These are phyloP conservation scores for Tethya wilhelma DNA, from an alignment of 37 sponge, comb jelly and placozoan genomes.

Conservation along the genomic window DNA sequence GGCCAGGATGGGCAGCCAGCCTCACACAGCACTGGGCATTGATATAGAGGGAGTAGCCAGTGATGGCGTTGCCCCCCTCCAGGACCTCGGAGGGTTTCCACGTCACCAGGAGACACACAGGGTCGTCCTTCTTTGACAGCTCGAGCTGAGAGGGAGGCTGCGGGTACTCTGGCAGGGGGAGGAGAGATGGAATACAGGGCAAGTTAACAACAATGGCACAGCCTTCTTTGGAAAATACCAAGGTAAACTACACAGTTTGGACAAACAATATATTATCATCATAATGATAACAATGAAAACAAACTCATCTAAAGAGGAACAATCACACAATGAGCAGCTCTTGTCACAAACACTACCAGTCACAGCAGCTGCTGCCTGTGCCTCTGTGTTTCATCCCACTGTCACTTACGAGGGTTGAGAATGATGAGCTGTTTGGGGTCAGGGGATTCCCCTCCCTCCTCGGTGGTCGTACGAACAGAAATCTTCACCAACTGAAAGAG, in stretches of 20 bases:
- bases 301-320: too few species aligned
- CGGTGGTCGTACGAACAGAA: conserved; percentile 31
- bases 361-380: too few species aligned
- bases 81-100: conserved; percentile 7
- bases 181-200: background rate
- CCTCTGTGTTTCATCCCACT: too few species aligned
- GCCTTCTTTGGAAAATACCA: background rate
- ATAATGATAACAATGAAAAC: too few species aligned
- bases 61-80: conserved; percentile 21
- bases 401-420: conserved; percentile 64
- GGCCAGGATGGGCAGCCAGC: background rate
- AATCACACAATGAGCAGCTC: too few species aligned
- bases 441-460: conserved; percentile 47
- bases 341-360: too few species aligned
- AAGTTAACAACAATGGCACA: background rate
- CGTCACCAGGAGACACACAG: conserved; percentile 11
- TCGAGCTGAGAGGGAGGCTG: conserved; percentile 30
- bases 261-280: too few species aligned
- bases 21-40: conserved; percentile 4
- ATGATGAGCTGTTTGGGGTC: conserved; percentile 30
- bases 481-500: conserved; percentile 43
- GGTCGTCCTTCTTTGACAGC: background rate
- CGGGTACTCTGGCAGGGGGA: conserved; percentile 41
- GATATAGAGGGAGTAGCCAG: conserved; percentile 13
- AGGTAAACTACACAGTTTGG: too few species aligned